Evolutionary conservation across 2,797 vertebrate species (phyloP).

Genomic region (Trematomus bernacchii): DNA sequence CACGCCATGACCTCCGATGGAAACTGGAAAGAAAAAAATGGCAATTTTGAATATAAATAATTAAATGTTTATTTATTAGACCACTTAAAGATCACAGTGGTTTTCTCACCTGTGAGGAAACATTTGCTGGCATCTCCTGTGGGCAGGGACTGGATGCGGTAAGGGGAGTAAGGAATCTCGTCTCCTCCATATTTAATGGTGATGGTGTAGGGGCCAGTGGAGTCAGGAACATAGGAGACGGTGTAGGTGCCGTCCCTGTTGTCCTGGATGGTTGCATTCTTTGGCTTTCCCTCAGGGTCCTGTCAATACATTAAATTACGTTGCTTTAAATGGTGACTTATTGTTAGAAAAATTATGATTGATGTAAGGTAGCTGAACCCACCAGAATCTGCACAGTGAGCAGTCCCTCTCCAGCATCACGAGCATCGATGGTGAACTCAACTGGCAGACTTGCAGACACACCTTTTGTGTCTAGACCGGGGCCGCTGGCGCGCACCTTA

Average conservation of each 20-base stretch:
- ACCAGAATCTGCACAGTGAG: conserved; percentile 97
- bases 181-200: conserved; percentile 95
- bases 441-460: conserved; percentile 95
- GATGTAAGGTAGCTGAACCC: conserved; percentile 44
- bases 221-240: conserved; percentile 93
- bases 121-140: conserved; percentile 96
- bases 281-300: conserved; percentile 96
- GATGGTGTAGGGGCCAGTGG: conserved; percentile 92
- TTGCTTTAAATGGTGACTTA: conserved; percentile 6
- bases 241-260: conserved; percentile 94
- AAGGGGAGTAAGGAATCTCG: conserved; percentile 93
- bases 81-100: background rate
- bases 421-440: conserved; percentile 96
- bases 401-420: conserved; percentile 94
- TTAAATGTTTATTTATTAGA: conserved; percentile 10
- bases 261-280: conserved; percentile 95
- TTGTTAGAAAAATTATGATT: background rate
- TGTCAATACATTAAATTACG: conserved; percentile 55
- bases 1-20: conserved; percentile 94
- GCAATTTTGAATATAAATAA: conserved; percentile 33
- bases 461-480: conserved; percentile 91
- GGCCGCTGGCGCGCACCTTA: conserved; percentile 95
- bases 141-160: conserved; percentile 91
- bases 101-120: conserved; percentile 87
- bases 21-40: conserved; percentile 84